phyloP scores from a whole-genome alignment of 2,797 vertebrate genomes.

The Triplophysa yarkandensis region DNA sequence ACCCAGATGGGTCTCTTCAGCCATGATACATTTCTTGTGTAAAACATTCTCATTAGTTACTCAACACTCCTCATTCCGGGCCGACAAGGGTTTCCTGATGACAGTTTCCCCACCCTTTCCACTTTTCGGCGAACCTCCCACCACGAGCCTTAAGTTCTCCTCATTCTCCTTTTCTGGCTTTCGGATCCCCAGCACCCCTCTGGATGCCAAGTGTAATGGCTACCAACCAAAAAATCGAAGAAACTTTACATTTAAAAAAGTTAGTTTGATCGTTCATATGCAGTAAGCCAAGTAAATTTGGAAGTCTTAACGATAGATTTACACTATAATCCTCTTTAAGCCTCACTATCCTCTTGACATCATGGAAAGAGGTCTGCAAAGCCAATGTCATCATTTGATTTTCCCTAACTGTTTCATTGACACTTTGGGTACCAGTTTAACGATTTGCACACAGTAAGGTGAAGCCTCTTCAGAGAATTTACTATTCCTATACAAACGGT shows the following conservation, averaged over 20 bases:
- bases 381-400: conserved; percentile 73
- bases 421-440: conserved; percentile 47
- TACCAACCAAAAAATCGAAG: conserved; percentile 50
- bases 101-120: conserved; percentile 74
- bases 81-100: conserved; percentile 75
- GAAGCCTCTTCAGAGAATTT: conserved; percentile 11
- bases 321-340: conserved; percentile 74
- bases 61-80: conserved; percentile 78
- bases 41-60: conserved; percentile 80
- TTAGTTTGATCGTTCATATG: conserved; percentile 64
- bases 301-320: conserved; percentile 70
- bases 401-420: conserved; percentile 71
- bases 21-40: conserved; percentile 77
- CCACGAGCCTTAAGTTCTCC: conserved; percentile 59
- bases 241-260: conserved; percentile 47
- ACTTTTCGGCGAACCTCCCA: conserved; percentile 80
- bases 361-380: conserved; percentile 75
- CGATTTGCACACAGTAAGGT: conserved; percentile 18
- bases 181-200: not conserved
- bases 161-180: conserved; percentile 15
- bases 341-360: conserved; percentile 76
- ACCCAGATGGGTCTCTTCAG: conserved; percentile 79
- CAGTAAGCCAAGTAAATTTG: conserved; percentile 75
- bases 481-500: conserved; percentile 22
- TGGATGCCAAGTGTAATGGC: conserved; percentile 14